Evolutionary conservation across 1,140 invertebrate species (phyloP).

Genomic region (Temnothorax nylanderi): DNA sequence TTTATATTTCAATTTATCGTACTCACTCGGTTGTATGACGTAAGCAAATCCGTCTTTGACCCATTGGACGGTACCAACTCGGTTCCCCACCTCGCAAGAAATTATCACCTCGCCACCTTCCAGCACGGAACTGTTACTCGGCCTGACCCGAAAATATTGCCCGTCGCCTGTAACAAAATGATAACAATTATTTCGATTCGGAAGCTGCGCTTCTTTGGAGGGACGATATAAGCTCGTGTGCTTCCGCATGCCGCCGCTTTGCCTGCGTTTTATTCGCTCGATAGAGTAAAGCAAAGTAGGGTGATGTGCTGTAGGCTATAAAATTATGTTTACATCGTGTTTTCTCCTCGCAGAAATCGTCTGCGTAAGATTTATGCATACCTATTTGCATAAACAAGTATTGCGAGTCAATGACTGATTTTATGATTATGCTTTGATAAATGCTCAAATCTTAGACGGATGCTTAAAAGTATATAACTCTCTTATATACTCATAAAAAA

Average conservation of each 20-base stretch:
- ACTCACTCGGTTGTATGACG: slow-evolving; percentile 87
- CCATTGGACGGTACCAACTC: slow-evolving; percentile 96
- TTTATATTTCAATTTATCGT: slow-evolving; percentile 28
- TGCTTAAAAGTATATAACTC: background rate
- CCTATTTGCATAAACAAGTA: background rate
- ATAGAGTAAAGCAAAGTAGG: background rate
- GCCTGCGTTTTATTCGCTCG: background rate
- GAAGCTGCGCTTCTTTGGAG: background rate
- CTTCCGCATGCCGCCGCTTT: background rate
- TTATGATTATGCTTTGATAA: no score
- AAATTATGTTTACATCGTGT: slow-evolving; percentile 18
- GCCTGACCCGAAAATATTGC: slow-evolving; percentile 93
- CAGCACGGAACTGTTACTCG: slow-evolving; percentile 91
- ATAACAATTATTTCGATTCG: slow-evolving; percentile 47
- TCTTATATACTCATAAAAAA: background rate
- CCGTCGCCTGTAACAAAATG: slow-evolving; percentile 82
- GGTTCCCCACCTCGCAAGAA: slow-evolving; percentile 94
- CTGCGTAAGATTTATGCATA: slow-evolving; percentile 21
- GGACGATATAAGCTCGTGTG: slow-evolving; percentile 9
- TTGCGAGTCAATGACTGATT: background rate
- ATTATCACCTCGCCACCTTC: slow-evolving; percentile 94
- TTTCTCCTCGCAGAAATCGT: background rate
- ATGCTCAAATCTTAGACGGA: background rate
- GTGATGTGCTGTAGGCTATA: slow-evolving; percentile 14
- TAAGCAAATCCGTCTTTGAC: slow-evolving; percentile 97